Percentiles rank a stretch among this genome's conserved stretches.
phyloP scores from a whole-genome alignment of 2,113 vertebrate genomes.

The Boleophthalmus pectinirostris region DNA sequence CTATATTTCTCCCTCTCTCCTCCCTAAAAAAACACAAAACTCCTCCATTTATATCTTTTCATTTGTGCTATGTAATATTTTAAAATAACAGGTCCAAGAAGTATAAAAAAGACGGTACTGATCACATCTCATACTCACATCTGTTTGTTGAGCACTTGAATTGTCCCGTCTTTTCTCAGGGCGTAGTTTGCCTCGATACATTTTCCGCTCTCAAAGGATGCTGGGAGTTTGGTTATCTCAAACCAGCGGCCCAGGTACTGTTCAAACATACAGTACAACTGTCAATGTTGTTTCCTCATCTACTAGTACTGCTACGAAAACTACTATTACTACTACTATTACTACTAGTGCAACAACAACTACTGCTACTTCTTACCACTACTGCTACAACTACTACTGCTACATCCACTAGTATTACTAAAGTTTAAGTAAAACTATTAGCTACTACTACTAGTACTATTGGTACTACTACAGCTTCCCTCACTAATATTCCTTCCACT shows the following conservation, averaged over 20 bases:
- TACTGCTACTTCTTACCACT: too few species aligned
- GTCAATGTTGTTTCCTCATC: not conserved
- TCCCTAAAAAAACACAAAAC: not conserved
- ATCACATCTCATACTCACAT: not conserved
- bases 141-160: constrained; percentile 30
- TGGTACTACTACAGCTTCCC: too few species aligned
- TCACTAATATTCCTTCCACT: too few species aligned
- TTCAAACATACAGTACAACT: not conserved
- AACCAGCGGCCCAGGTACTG: constrained; percentile 79
- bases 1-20: not conserved
- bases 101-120: too few species aligned
- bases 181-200: constrained; percentile 75
- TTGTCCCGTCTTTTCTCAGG: constrained; percentile 59
- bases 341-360: too few species aligned
- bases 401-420: too few species aligned
- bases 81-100: too few species aligned
- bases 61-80: too few species aligned
- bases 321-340: not conserved
- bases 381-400: too few species aligned
- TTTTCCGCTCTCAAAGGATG: constrained; percentile 68
- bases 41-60: too few species aligned
- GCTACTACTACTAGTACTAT: too few species aligned
- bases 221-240: constrained; percentile 74
- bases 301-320: not conserved
- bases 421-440: too few species aligned